phyloP scores from a whole-genome alignment of 2,113 vertebrate species.

The Alces alces region DNA sequence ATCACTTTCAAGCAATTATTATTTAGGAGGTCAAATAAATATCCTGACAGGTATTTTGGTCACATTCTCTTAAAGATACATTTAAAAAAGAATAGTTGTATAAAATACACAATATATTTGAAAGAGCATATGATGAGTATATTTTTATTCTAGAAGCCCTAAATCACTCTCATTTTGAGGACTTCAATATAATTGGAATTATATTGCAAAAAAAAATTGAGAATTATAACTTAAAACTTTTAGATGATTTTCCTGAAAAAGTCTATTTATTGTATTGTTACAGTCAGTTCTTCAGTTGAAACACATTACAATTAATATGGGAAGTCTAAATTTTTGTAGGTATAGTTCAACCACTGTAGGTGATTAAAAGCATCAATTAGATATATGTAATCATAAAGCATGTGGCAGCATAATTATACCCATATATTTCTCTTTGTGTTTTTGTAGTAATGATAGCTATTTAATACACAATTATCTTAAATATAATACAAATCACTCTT shows the following conservation, averaged over 20 bases:
- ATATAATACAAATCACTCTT: neutral
- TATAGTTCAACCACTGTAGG: neutral
- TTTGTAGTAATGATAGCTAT: neutral
- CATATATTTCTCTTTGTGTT: neutral
- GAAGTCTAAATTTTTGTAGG: neutral
- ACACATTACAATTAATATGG: neutral
- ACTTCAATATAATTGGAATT: neutral
- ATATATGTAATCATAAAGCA: neutral
- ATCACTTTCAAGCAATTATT: neutral
- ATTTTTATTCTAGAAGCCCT: neutral
- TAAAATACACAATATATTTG: neutral
- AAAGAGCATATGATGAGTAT: neutral
- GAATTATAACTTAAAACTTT: neutral
- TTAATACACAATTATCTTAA: neutral
- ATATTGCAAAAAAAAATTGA: neutral
- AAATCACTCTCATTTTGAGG: neutral
- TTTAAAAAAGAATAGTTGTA: neutral
- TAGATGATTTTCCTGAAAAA: neutral
- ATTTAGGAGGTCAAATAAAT: neutral
- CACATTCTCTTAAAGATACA: neutral
- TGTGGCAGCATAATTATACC: neutral
- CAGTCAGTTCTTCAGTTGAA: neutral
- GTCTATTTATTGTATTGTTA: neutral
- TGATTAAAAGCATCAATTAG: conserved; percentile 8
- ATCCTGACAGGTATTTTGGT: neutral